phyloP scores from a whole-genome alignment of 2,113 vertebrate genomes.

The Uropsilus gracilis region DNA sequence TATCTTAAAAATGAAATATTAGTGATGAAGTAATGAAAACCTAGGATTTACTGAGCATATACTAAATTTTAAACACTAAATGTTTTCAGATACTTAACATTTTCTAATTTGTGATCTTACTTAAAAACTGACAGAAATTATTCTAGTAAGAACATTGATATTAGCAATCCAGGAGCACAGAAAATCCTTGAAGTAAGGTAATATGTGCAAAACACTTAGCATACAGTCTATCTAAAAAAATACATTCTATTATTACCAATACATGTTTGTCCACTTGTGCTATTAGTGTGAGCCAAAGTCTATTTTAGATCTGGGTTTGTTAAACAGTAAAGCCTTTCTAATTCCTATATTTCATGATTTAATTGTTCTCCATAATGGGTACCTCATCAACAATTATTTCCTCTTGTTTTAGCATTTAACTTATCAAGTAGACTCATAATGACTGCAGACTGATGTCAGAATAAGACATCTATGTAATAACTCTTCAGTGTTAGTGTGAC shows the following conservation, averaged over 20 bases:
- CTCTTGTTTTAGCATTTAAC: neutral
- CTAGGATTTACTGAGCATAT: neutral
- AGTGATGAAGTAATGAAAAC: neutral
- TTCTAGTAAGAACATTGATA: neutral
- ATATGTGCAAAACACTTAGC: neutral
- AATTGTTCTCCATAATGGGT: neutral
- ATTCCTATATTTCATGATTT: neutral
- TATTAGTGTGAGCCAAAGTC: neutral
- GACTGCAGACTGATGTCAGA: neutral
- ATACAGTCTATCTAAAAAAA: neutral
- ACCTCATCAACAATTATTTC: neutral
- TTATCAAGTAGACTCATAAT: neutral
- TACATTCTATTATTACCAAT: neutral
- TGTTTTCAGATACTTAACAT: neutral
- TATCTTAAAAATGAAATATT: neutral
- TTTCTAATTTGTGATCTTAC: neutral
- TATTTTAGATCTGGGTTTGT: neutral
- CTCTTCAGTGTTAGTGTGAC: neutral
- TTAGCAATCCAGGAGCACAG: neutral
- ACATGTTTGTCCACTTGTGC: neutral
- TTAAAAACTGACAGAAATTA: constrained; percentile 17
- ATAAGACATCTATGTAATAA: neutral
- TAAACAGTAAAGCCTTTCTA: neutral
- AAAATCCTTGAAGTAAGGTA: neutral
- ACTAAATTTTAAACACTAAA: neutral